Percentiles rank a stretch among this genome's conserved stretches.
These are phyloP conservation scores for Gerris buenoi DNA, from an alignment of 1,140 invertebrate species.

Conservation along the genomic window DNA sequence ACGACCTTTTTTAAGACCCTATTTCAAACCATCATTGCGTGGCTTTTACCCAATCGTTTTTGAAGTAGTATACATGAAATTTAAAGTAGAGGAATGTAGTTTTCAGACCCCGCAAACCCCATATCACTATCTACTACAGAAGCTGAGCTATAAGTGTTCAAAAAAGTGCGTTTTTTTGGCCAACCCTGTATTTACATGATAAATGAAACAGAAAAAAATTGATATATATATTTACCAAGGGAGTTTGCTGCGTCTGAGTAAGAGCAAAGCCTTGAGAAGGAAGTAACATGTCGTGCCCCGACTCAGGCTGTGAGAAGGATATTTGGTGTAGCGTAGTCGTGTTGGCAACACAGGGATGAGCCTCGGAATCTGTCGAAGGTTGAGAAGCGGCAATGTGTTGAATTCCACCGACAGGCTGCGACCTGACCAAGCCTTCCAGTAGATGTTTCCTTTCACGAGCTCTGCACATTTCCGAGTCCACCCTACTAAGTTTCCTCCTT, in stretches of 20 bases:
- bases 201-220: neutral
- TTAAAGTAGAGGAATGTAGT: too few species aligned
- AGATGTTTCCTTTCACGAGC: neutral
- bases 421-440: neutral
- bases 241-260: conserved; percentile 31
- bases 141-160: neutral
- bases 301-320: conserved; percentile 69
- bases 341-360: neutral
- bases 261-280: conserved; percentile 53
- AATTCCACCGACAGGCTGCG: neutral
- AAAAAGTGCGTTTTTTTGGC: neutral
- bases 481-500: neutral
- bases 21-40: too few species aligned
- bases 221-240: neutral
- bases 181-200: neutral
- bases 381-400: neutral
- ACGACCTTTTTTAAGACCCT: too few species aligned
- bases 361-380: neutral
- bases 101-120: too few species aligned
- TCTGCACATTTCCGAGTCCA: neutral
- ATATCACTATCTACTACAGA: too few species aligned
- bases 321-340: neutral
- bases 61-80: too few species aligned
- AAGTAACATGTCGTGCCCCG: conserved; percentile 66
- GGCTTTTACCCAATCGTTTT: too few species aligned